Evolutionary conservation across 1,140 invertebrate genomes (phyloP).

Genomic region (Trachelipus rathkii): DNA sequence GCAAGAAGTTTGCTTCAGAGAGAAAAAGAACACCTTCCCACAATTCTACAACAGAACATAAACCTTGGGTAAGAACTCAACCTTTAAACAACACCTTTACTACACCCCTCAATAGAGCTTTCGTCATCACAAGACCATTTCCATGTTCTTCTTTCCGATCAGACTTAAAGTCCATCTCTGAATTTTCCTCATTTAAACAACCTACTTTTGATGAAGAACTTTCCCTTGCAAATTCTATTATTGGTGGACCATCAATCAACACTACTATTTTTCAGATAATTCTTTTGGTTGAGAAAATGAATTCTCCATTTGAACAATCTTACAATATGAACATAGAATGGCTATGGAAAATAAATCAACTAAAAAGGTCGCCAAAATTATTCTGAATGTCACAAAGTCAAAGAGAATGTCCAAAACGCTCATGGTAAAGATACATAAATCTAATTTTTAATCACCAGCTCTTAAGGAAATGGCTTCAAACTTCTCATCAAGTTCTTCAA

Average conservation of each 20-base stretch:
- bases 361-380: too few species aligned
- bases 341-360: neutral
- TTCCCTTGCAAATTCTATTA: too few species aligned
- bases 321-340: neutral
- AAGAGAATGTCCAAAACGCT: neutral
- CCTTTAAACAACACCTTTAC: constrained; percentile 17
- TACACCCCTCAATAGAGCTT: constrained; percentile 4
- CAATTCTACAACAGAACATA: constrained; percentile 37
- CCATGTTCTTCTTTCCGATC: too few species aligned
- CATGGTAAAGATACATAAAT: too few species aligned
- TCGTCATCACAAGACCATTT: neutral
- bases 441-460: too few species aligned
- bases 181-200: too few species aligned
- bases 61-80: constrained; percentile 1
- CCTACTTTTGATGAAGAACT: too few species aligned
- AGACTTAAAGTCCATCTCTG: too few species aligned
- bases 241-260: too few species aligned
- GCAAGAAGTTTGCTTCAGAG: constrained; percentile 3
- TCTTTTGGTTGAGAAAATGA: constrained; percentile 23
- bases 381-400: neutral
- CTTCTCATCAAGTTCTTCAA: too few species aligned
- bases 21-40: constrained; percentile 15
- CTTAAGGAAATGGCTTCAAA: too few species aligned
- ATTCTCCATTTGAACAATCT: constrained; percentile 26
- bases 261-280: too few species aligned